Conservation (phyloP, 2,113 vertebrate genomes). For the Corythornis vintsioides region DNA sequence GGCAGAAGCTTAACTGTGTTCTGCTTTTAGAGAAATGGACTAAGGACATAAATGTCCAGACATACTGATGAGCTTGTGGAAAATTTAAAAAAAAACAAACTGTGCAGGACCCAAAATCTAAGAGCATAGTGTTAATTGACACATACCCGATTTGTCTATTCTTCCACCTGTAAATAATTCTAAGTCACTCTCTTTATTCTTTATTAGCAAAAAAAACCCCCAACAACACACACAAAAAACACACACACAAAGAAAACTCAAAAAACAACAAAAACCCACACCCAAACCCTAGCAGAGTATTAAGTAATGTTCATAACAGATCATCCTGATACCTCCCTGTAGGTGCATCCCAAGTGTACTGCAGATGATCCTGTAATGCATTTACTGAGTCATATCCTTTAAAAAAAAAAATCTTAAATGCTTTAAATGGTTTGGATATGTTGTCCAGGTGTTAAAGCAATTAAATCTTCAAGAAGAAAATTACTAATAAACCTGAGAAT, state of each 20-base stretch:
- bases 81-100: neutral
- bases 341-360: neutral
- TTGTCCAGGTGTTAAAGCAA: neutral
- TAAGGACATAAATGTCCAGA: neutral
- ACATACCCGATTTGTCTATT: no score
- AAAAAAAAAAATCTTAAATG: neutral
- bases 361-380: neutral
- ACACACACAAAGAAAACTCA: no score
- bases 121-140: no score
- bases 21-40: neutral
- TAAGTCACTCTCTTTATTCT: neutral
- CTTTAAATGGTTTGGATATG: neutral
- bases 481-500: neutral
- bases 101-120: no score
- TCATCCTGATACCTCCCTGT: neutral
- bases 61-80: accelerated
- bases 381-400: neutral
- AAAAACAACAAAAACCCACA: accelerated
- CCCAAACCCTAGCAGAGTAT: neutral
- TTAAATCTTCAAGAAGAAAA: neutral
- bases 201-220: neutral
- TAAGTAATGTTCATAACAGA: neutral
- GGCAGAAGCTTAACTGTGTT: no score
- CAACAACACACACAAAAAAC: neutral
- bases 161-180: no score